A percentile compares a stretch with the other conserved stretches of the same genome.
phyloP scores from a whole-genome alignment of 2,888 invertebrate species.

The Acanthosepion lycidas region DNA sequence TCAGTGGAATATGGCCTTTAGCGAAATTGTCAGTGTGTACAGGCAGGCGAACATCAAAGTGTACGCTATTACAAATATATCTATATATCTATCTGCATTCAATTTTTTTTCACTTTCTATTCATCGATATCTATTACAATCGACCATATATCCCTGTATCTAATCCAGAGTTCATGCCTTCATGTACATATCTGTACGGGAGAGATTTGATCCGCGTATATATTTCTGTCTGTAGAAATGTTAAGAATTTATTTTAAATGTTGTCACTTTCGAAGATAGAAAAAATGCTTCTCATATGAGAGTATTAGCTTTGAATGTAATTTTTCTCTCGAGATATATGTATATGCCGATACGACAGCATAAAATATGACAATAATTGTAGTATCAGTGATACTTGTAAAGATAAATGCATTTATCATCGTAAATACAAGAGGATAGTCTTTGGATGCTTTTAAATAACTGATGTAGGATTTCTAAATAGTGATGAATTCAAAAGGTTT shows the following conservation, averaged over 20 bases:
- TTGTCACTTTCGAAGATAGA: neutral
- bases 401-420: neutral
- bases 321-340: neutral
- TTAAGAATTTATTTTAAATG: neutral
- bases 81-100: neutral
- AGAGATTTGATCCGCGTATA: neutral
- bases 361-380: neutral
- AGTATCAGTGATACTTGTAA: too few species aligned
- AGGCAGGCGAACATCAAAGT: neutral
- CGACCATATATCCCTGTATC: neutral
- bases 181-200: neutral
- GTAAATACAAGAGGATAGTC: neutral
- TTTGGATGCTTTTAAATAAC: neutral
- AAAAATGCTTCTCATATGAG: neutral
- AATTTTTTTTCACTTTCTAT: neutral
- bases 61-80: neutral
- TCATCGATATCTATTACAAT: neutral
- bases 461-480: neutral
- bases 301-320: too few species aligned
- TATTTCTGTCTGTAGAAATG: neutral
- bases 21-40: neutral
- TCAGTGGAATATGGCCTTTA: neutral
- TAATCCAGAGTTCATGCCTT: neutral
- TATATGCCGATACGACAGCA: neutral
- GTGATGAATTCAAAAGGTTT: neutral